These are phyloP conservation scores for Oscheius onirici DNA, from an alignment of 2,888 invertebrate species.

Conservation along the genomic window DNA sequence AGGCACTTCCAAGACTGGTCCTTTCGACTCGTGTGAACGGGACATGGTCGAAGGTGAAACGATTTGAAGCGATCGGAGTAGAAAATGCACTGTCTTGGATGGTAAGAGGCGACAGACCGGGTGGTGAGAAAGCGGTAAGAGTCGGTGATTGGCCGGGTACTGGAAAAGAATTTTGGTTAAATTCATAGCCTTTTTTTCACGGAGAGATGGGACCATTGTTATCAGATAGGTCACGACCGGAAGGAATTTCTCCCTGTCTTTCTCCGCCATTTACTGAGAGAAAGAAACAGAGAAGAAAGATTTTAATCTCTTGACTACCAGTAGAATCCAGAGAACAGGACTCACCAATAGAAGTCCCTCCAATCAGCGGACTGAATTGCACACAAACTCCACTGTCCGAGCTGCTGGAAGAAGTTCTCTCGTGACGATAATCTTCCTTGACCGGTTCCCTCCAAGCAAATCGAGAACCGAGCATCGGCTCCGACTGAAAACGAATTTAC, in stretches of 20 bases:
- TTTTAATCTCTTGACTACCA: too few relatives aligned
- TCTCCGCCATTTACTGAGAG: background rate
- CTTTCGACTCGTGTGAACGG: slow-evolving; percentile 34
- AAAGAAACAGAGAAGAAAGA: background rate
- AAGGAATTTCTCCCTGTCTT: too few relatives aligned
- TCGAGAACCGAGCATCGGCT: slow-evolving; percentile 10
- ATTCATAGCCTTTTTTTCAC: too few relatives aligned
- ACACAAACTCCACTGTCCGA: slow-evolving; percentile 30
- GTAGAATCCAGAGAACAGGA: too few relatives aligned
- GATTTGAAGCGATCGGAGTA: slow-evolving; percentile 40
- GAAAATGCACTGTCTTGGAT: slow-evolving; percentile 64
- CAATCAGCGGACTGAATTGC: slow-evolving; percentile 29
- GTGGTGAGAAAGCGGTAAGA: slow-evolving; percentile 58
- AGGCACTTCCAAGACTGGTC: slow-evolving; percentile 24
- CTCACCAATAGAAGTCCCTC: slow-evolving; percentile 2
- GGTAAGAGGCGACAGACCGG: slow-evolving; percentile 67
- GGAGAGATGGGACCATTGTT: background rate
- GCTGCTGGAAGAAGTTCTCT: slow-evolving; percentile 25
- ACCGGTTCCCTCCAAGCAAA: slow-evolving; percentile 20
- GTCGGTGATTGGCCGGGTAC: slow-evolving; percentile 19
- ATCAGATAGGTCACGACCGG: too few relatives aligned
- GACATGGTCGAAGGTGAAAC: slow-evolving; percentile 59
- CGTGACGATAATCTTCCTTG: slow-evolving; percentile 20
- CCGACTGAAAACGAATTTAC: slow-evolving; percentile 6
- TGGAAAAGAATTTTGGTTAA: background rate